Evolutionary conservation across 2,113 vertebrate species (phyloP).

Genomic region (Chunga burmeisteri): DNA sequence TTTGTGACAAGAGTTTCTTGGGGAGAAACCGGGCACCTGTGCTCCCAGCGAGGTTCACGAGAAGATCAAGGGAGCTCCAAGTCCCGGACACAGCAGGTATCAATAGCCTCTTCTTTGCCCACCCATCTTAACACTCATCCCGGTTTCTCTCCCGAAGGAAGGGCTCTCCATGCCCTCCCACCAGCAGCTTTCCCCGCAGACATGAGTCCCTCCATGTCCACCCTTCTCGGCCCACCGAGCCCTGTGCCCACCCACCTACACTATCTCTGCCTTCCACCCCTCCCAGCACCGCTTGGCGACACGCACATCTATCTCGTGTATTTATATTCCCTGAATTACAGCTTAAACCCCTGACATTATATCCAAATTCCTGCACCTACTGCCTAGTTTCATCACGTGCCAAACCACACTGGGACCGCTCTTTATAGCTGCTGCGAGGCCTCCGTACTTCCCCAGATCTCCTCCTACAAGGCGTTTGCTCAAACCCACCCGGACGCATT

Average conservation of each 20-base stretch:
- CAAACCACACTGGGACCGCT: neutral
- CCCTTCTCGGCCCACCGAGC: neutral
- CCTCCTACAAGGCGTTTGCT: accelerated
- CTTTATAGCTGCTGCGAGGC: accelerated
- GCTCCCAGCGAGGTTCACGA: neutral
- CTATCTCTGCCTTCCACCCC: neutral
- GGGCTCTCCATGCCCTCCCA: neutral
- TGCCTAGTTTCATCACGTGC: neutral
- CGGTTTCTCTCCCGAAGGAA: neutral
- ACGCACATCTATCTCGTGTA: accelerated
- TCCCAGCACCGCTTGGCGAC: accelerated
- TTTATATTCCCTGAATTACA: neutral
- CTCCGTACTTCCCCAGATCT: neutral
- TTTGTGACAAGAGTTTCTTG: neutral
- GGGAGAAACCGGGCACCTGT: neutral
- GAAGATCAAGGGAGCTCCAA: accelerated
- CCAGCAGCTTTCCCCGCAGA: neutral
- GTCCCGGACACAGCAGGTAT: neutral
- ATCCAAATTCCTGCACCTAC: neutral
- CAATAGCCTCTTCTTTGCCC: neutral
- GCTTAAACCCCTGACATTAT: neutral
- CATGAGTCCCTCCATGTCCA: accelerated
- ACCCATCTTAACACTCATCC: neutral
- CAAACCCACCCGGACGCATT: neutral
- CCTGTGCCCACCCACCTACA: neutral